These are phyloP conservation scores for Paracanthobrama guichenoti DNA, from an alignment of 2,113 vertebrate genomes.

Conservation along the genomic window DNA sequence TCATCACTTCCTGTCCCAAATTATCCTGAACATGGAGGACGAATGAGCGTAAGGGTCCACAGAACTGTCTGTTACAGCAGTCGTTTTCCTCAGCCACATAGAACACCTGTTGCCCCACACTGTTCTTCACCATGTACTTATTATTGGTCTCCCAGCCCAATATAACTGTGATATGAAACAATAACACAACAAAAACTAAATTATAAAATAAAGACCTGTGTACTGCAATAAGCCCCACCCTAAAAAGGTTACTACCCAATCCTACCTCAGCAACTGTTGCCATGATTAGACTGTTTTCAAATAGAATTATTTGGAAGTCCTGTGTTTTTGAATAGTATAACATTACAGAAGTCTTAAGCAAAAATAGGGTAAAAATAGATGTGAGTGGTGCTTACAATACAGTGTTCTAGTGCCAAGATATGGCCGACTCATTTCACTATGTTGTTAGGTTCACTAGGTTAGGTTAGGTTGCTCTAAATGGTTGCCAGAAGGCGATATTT, in stretches of 20 bases:
- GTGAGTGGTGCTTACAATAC: no score
- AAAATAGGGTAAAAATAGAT: not conserved
- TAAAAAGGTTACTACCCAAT: not conserved
- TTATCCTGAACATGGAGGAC: slow-evolving; percentile 77
- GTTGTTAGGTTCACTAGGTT: no score
- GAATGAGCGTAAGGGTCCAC: slow-evolving; percentile 76
- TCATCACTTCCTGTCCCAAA: slow-evolving; percentile 75
- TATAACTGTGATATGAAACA: slow-evolving; percentile 66
- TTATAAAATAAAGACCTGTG: not conserved
- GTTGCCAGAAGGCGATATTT: no score
- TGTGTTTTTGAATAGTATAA: not conserved
- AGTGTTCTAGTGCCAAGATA: no score
- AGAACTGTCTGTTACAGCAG: slow-evolving; percentile 74
- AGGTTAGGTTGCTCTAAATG: no score
- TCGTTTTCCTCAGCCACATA: slow-evolving; percentile 78
- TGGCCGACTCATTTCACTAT: no score
- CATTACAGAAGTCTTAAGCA: not conserved
- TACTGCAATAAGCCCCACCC: not conserved
- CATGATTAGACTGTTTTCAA: not conserved
- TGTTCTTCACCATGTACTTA: slow-evolving; percentile 81
- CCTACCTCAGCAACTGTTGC: not conserved
- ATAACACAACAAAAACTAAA: not conserved
- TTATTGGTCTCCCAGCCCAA: slow-evolving; percentile 80
- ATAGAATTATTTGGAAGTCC: not conserved
- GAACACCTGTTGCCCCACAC: slow-evolving; percentile 79